phyloP scores from a whole-genome alignment of 2,797 vertebrate species.

The Myotis vivesi region DNA sequence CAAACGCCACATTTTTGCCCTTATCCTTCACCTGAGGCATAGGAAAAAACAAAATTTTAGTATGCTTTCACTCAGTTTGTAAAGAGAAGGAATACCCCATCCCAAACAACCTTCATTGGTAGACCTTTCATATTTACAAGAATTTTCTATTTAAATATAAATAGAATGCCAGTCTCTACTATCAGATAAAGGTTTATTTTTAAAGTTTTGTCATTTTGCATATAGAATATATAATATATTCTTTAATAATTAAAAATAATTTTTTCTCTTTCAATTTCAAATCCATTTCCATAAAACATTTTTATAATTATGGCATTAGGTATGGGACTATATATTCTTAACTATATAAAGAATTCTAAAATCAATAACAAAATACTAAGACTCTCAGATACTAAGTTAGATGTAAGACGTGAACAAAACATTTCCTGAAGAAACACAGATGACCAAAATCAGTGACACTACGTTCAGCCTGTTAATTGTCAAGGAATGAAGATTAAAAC shows the following conservation, averaged over 20 bases:
- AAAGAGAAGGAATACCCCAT: neutral
- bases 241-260: neutral
- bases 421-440: neutral
- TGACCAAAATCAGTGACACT: neutral
- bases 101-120: neutral
- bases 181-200: neutral
- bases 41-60: neutral
- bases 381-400: neutral
- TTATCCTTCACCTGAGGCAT: neutral
- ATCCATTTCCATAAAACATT: neutral
- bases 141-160: neutral
- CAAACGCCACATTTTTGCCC: fast-evolving
- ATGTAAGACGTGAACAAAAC: neutral
- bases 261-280: neutral
- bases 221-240: neutral
- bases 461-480: neutral
- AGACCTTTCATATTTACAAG: neutral
- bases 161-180: neutral
- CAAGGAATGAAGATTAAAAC: neutral
- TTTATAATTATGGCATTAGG: neutral
- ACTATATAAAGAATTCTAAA: neutral
- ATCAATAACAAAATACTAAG: neutral
- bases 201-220: neutral
- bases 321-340: neutral
- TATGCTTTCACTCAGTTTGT: neutral